phyloP scores from a whole-genome alignment of 2,888 invertebrate genomes.

The Bellardia bayeri region DNA sequence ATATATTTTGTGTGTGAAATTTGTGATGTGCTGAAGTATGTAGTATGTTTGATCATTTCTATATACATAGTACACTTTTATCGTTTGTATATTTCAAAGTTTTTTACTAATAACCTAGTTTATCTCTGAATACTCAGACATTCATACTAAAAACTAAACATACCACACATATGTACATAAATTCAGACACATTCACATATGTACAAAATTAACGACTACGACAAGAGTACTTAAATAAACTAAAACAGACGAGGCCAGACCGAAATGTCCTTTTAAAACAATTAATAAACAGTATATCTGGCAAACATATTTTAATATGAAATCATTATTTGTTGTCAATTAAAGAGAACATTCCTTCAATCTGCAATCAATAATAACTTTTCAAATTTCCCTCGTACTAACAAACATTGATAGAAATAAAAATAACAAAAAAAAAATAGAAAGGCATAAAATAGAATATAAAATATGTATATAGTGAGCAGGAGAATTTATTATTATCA shows the following conservation, averaged over 20 bases:
- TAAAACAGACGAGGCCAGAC: neutral
- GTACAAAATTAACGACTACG: constrained; percentile 1
- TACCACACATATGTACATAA: neutral
- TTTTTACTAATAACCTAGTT: constrained; percentile 52
- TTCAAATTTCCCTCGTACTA: neutral
- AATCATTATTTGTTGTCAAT: too few relatives aligned
- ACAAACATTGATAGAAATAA: neutral
- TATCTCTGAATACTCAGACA: constrained; percentile 24
- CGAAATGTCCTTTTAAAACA: neutral
- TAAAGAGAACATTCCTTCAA: too few relatives aligned
- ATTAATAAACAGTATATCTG: neutral
- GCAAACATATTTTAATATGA: too few relatives aligned
- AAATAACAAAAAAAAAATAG: neutral
- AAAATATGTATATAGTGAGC: neutral
- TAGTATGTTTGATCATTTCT: constrained; percentile 8
- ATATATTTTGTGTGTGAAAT: neutral
- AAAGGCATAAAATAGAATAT: neutral
- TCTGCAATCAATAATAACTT: neutral
- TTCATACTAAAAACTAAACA: neutral
- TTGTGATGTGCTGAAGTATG: neutral
- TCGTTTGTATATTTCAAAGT: constrained; percentile 10
- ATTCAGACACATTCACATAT: neutral
- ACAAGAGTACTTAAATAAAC: constrained; percentile 13
- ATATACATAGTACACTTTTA: neutral
- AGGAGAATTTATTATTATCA: constrained; percentile 2